Percentiles rank a stretch among this genome's conserved stretches.
phyloP scores from a whole-genome alignment of 2,797 vertebrate species.

The Hemitrygon akajei region DNA sequence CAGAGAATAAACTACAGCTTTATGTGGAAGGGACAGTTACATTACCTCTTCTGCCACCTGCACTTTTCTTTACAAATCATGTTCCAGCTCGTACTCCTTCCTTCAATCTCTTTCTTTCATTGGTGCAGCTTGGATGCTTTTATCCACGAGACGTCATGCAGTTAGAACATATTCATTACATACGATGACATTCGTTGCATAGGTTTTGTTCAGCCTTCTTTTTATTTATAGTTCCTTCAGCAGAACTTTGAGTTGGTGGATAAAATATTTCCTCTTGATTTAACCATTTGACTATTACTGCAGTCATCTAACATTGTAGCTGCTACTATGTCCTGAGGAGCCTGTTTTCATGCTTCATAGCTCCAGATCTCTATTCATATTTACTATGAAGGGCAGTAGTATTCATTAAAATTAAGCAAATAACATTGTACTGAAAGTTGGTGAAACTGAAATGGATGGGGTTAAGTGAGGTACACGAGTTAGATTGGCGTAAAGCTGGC shows the following conservation, averaged over 20 bases:
- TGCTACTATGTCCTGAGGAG: not conserved
- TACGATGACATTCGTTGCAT: not conserved
- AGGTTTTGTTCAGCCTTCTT: not conserved
- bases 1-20: not conserved
- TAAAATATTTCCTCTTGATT: not conserved
- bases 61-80: not conserved
- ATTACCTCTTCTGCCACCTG: not conserved
- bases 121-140: not conserved
- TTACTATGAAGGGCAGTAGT: no score
- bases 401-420: no score
- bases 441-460: no score
- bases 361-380: no score
- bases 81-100: not conserved
- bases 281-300: no score
- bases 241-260: not conserved
- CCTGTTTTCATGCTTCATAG: no score
- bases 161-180: not conserved
- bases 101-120: not conserved
- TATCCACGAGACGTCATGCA: not conserved
- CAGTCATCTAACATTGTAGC: not conserved
- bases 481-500: no score
- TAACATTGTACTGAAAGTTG: no score
- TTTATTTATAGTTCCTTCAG: not conserved
- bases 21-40: not conserved
- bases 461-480: no score